phyloP scores from a whole-genome alignment of 1,140 invertebrate species.

The Goniozus legneri region DNA sequence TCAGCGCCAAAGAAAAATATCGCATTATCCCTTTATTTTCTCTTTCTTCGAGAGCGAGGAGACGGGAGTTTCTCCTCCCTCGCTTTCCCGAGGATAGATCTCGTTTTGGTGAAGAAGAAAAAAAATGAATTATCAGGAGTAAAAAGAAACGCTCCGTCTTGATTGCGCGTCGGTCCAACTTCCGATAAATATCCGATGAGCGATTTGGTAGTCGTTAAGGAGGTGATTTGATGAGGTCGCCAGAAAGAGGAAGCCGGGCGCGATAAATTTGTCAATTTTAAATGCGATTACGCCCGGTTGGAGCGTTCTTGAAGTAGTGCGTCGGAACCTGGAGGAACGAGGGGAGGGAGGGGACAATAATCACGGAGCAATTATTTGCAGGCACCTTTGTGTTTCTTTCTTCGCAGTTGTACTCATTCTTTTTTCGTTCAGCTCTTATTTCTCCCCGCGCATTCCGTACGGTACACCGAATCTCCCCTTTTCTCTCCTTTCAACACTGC shows the following conservation, averaged over 20 bases:
- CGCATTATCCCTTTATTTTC: not conserved
- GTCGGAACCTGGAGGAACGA: too few species aligned
- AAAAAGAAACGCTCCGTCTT: too few species aligned
- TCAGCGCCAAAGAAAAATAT: too few species aligned
- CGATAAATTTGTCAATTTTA: conserved; percentile 34
- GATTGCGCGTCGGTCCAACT: too few species aligned
- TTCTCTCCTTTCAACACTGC: not conserved
- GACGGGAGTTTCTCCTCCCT: conserved; percentile 14
- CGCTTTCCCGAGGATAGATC: too few species aligned
- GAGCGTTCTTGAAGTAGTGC: too few species aligned
- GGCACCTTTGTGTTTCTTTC: conserved; percentile 10
- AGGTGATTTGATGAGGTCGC: conserved; percentile 23
- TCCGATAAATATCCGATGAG: conserved; percentile 32
- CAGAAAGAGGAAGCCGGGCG: conserved; percentile 11
- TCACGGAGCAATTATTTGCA: conserved; percentile 23
- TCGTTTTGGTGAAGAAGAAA: too few species aligned
- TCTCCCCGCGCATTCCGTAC: not conserved
- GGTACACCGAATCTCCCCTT: conserved; percentile 4
- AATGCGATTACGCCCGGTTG: conserved; percentile 30
- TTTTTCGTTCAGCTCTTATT: too few species aligned
- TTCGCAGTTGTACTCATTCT: not conserved
- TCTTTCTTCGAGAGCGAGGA: not conserved
- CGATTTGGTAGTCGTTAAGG: conserved; percentile 31
- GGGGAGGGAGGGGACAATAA: too few species aligned
- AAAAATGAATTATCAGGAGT: too few species aligned